Conservation (phyloP, 2,888 invertebrate species). For the Hoplodrina ambigua region DNA sequence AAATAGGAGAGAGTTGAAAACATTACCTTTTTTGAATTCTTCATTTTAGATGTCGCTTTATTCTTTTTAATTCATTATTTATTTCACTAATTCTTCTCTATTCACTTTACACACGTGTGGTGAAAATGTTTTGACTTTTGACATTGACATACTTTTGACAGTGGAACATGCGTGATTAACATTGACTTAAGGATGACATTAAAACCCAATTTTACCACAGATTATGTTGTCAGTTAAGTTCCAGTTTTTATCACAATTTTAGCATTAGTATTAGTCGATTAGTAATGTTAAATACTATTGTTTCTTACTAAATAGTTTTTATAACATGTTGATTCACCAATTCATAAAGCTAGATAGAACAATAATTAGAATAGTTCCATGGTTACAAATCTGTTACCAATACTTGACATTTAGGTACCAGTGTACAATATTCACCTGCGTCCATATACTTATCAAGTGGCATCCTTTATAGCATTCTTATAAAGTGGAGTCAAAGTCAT, state of each 20-base stretch:
- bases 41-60: conserved; percentile 52
- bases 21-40: conserved; percentile 63
- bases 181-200: conserved; percentile 26
- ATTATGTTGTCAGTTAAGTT: conserved; percentile 1
- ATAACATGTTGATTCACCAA: neutral
- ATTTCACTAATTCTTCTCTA: neutral
- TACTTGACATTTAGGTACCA: no score
- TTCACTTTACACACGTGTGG: conserved; percentile 19
- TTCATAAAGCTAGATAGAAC: no score
- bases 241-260: neutral
- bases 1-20: neutral
- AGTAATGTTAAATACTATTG: neutral
- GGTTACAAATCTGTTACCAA: no score
- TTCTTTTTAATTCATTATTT: neutral
- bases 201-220: conserved; percentile 12
- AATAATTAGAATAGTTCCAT: no score
- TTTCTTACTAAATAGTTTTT: neutral
- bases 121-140: conserved; percentile 8
- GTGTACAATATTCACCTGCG: neutral
- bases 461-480: no score
- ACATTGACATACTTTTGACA: conserved; percentile 3
- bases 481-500: no score
- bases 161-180: conserved; percentile 3
- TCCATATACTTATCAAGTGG: neutral
- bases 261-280: neutral